Evolutionary conservation across 2,888 invertebrate species (phyloP), one percentile per base, ranked within the genome.

Genomic region (Miltochrista miniata): DNA sequence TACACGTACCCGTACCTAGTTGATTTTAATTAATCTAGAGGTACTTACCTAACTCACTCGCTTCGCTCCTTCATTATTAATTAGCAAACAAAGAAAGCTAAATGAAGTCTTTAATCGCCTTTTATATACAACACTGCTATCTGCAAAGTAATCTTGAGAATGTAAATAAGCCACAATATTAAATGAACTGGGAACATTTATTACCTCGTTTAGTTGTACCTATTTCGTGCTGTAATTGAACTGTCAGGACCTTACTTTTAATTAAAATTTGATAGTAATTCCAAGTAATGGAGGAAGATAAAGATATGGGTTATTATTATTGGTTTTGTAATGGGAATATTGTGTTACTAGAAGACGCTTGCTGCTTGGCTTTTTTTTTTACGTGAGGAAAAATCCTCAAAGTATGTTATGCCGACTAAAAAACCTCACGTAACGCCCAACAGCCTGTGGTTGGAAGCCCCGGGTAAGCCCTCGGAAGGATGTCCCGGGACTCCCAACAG

Each of bases 191-290:
- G 10, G 11, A 5, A 11, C 35, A 9, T 59, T 60, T 60, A 67
- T 58, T 37, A 15, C 24, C 30, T 48, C 54, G 40, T 54, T 54
- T 12, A 14, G 11, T 13, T 42, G 35, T 56, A 31, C 31, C 31
- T 31, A 51, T 47, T 37, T 52, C 44, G 41, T 51, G 50, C 53
- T 42, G 44, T 60, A 56, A 67, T 69, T 66, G 60, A 54, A 58
- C 40, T 30, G 45, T 18, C 11, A 39, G 51, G 38, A 10, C 40
- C 38, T 48, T 42, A 39, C 37, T 51, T 48, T 56, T 54, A 62
- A 68, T 67, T 60, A 58, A 60, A 56, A 45, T 34, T 59, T 56
- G 42, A 59, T 61, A 43, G 54, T 37, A 12, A 10, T 42, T 42
- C 3, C 12, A 13, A 13, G 34, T 51, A 37, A 48, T 51, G 37